Percentiles rank a stretch among this genome's conserved stretches.
Conservation (phyloP, 2,888 invertebrate species). For the Zygaena filipendulae region DNA sequence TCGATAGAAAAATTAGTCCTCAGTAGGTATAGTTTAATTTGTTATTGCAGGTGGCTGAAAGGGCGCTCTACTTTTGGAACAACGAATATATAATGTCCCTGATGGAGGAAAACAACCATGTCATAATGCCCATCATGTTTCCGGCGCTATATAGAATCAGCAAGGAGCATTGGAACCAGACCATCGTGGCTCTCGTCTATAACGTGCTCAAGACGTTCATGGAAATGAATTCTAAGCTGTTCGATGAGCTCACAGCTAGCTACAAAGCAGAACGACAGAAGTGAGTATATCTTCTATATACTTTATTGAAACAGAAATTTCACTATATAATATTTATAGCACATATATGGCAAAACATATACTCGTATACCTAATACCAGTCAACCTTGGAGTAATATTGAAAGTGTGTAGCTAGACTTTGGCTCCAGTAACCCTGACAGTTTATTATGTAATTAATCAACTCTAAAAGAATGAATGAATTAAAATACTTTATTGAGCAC, state of each 20-base stretch:
- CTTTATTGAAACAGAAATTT: too few species aligned
- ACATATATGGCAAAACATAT: too few species aligned
- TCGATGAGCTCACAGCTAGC: slow-evolving; percentile 98
- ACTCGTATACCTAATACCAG: too few species aligned
- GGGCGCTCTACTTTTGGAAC: slow-evolving; percentile 99
- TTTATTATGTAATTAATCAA: too few species aligned
- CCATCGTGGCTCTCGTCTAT: slow-evolving; percentile 98
- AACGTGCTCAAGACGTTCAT: slow-evolving; percentile 99
- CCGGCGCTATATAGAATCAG: slow-evolving; percentile 98
- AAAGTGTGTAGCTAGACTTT: too few species aligned
- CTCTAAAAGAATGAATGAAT: too few species aligned
- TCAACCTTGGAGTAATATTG: too few species aligned
- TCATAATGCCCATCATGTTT: slow-evolving; percentile 99
- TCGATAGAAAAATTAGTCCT: too few species aligned
- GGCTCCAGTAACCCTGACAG: too few species aligned
- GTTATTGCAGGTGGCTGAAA: slow-evolving; percentile 89
- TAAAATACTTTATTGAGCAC: too few species aligned
- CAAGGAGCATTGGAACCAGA: slow-evolving; percentile 99
- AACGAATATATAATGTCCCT: slow-evolving; percentile 99
- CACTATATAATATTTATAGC: too few species aligned
- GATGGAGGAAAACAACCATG: slow-evolving; percentile 98
- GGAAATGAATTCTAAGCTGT: slow-evolving; percentile 99
- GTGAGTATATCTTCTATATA: slow-evolving; percentile 73
- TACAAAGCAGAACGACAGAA: slow-evolving; percentile 99
- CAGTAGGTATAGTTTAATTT: too few species aligned